These are phyloP conservation scores for Ectropis grisescens DNA, from an alignment of 1,140 invertebrate species.

Conservation along the genomic window DNA sequence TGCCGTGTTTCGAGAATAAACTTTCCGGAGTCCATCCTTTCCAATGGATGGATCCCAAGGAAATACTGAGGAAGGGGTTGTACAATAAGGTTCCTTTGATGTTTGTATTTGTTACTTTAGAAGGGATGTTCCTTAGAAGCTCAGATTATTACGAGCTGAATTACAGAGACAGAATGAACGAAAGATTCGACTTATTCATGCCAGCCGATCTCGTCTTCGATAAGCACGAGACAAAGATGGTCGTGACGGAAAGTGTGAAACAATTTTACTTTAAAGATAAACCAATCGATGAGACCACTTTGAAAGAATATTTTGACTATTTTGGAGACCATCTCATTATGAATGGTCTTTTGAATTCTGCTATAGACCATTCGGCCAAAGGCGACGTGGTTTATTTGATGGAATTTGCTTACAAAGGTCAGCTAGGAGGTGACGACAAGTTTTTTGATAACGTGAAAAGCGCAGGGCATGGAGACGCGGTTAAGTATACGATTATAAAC, in stretches of 20 bases:
- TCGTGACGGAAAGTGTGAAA: constrained; percentile 4
- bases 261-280: constrained; percentile 13
- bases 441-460: constrained; percentile 9
- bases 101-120: constrained; percentile 45
- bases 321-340: constrained; percentile 15
- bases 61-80: constrained; percentile 49
- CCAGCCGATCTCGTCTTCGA: constrained; percentile 12
- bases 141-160: constrained; percentile 9
- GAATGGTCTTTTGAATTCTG: constrained; percentile 9
- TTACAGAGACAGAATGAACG: constrained; percentile 11
- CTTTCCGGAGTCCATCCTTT: constrained; percentile 41
- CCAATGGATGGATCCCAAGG: constrained; percentile 60
- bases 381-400: constrained; percentile 13
- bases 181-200: constrained; percentile 12
- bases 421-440: constrained; percentile 9
- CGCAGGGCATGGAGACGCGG: constrained; percentile 14
- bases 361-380: constrained; percentile 6
- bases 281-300: constrained; percentile 3
- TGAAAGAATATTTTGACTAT: constrained; percentile 15
- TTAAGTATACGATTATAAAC: constrained; percentile 12
- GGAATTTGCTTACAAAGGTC: constrained; percentile 19
- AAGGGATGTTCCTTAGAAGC: constrained; percentile 42
- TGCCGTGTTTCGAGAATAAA: constrained; percentile 17
- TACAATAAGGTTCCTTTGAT: constrained; percentile 52
- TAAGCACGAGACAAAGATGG: constrained; percentile 2